phyloP scores from a whole-genome alignment of 2,113 vertebrate genomes.

The Sinocyclocheilus maitianheensis region DNA sequence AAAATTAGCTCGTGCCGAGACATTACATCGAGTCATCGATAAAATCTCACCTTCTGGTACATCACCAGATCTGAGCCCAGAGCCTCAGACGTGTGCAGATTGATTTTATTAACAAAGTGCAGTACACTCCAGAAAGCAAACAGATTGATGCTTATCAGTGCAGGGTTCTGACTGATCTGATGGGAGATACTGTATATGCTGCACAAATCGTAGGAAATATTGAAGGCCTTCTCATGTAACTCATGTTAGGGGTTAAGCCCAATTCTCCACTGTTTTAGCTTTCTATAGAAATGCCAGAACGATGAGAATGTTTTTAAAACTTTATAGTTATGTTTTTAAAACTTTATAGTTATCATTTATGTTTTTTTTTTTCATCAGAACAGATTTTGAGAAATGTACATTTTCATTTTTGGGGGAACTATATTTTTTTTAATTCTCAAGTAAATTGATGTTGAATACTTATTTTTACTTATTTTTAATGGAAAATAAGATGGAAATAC shows the following conservation, averaged over 20 bases:
- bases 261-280: not conserved
- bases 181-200: not conserved
- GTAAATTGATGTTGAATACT: not conserved
- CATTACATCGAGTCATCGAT: constrained; percentile 14
- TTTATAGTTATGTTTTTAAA: too few species aligned
- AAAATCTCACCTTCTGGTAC: constrained; percentile 25
- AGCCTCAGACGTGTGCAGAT: constrained; percentile 26
- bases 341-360: too few species aligned
- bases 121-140: constrained; percentile 35
- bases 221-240: not conserved
- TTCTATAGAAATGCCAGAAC: too few species aligned
- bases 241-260: not conserved
- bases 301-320: too few species aligned
- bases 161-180: constrained; percentile 17
- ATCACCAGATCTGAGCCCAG: constrained; percentile 8
- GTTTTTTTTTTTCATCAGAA: too few species aligned
- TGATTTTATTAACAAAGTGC: constrained; percentile 43
- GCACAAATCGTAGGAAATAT: not conserved
- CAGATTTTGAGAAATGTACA: too few species aligned
- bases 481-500: not conserved
- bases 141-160: constrained; percentile 47
- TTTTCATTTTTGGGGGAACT: too few species aligned
- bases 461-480: not conserved
- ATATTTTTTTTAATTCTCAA: not conserved
- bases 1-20: constrained; percentile 3